Percentiles rank a stretch among this genome's conserved stretches.
phyloP scores from a whole-genome alignment of 2,797 vertebrate genomes.

The Amblyraja radiata region DNA sequence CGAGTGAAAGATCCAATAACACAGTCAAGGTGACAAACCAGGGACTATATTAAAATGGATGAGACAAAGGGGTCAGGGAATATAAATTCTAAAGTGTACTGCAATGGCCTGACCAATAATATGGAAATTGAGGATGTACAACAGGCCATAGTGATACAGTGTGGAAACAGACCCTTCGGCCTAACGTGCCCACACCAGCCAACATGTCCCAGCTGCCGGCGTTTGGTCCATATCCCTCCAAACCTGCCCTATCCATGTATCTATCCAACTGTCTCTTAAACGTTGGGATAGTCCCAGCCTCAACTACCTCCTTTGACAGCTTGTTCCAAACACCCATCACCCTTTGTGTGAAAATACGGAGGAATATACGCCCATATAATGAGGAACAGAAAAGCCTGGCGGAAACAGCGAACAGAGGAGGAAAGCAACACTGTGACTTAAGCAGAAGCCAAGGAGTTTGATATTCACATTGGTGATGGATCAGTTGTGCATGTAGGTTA shows the following conservation, averaged over 20 bases:
- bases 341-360: too few species aligned
- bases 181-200: too few species aligned
- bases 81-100: background rate
- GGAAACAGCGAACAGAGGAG: background rate
- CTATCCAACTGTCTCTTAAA: too few species aligned
- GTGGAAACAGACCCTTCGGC: too few species aligned
- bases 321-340: too few species aligned
- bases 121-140: background rate
- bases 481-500: background rate
- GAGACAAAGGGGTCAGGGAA: background rate
- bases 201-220: too few species aligned
- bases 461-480: background rate
- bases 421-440: background rate
- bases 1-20: background rate
- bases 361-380: too few species aligned
- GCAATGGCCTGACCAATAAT: background rate
- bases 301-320: too few species aligned
- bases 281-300: too few species aligned
- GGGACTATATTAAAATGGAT: background rate
- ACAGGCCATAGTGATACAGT: background rate
- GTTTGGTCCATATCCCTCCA: too few species aligned
- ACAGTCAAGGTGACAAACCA: background rate
- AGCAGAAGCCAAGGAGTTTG: background rate
- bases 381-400: background rate
- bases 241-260: too few species aligned